These are phyloP conservation scores for Anas georgica DNA, from an alignment of 2,797 vertebrate genomes.

Conservation along the genomic window DNA sequence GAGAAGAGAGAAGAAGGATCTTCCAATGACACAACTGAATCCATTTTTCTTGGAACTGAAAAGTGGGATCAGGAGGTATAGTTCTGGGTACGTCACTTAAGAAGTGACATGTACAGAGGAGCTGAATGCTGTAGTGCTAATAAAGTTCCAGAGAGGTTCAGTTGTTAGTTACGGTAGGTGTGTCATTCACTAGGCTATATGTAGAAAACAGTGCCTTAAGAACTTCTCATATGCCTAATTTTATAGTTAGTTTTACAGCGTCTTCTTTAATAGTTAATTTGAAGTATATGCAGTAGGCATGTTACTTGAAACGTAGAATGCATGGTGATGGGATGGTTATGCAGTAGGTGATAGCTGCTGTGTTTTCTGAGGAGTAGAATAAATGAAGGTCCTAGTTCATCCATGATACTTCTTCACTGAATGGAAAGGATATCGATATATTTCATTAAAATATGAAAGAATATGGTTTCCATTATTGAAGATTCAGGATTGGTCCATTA, in stretches of 20 bases:
- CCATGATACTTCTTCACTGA: background rate
- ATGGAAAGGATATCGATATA: fast-evolving
- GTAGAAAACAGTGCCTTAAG: background rate
- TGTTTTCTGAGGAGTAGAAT: background rate
- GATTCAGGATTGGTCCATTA: background rate
- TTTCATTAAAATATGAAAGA: background rate
- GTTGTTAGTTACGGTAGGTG: background rate
- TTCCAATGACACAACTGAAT: fast-evolving
- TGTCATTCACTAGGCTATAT: background rate
- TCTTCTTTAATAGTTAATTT: background rate
- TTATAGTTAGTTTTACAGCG: background rate
- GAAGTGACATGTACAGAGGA: background rate
- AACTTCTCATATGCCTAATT: background rate
- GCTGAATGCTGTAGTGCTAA: fast-evolving
- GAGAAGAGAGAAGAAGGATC: background rate
- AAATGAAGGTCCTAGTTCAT: background rate
- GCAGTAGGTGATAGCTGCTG: background rate
- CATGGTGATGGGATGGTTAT: background rate
- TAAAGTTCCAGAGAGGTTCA: background rate
- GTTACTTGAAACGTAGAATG: background rate
- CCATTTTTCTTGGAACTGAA: fast-evolving
- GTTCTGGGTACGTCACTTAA: background rate
- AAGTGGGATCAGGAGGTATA: background rate
- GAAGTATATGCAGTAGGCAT: background rate
- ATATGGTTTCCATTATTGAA: background rate